Base-by-base conservation (phyloP, 37 sponge, comb jelly and placozoan species). In the Oscarella lobularis region DNA sequence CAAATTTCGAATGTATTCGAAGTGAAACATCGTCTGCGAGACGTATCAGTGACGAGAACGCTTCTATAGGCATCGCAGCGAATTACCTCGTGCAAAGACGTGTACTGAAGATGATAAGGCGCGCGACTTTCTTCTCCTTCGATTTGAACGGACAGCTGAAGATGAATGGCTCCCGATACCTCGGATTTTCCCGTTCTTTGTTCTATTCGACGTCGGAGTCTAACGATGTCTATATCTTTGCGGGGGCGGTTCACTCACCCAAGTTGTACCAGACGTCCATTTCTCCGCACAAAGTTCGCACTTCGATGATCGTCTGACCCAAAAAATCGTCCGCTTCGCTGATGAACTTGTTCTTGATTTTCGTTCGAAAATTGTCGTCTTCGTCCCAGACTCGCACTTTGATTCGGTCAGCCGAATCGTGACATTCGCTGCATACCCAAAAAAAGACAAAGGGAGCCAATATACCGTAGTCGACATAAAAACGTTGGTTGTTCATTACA, bases 351-450 rank as follows among this genome's bases (percentile, higher is more conserved):
- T 20, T 20, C 14, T 9, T 20, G 9, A 48, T 48, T 48, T 48
- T 48, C 14, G 60, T 27, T 48, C 14, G 14, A 20, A 48, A 20
- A 20, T 48, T 20, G 60, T 48, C 14, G 60, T 48, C 60, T 48
- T 48, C 60, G 60, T 48, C 60, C 60, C 60, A 48, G 20, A 48
- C 60, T 48, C 60, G 60, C 9, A 48, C 60, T 20, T 48, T 48
- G 14, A 48, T 20, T 9, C 60, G 60, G 20, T 48, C 60, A 48
- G 9, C 9, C 9, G 60, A 48, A 20, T 48, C 60, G 20, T 20
- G 60, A 48, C 14, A 48, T 48, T 48, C 60, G 20, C 60, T 48
- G 20, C 14, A 48, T 27, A n/a, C n/a, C n/a, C n/a, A n/a, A n/a
- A n/a, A n/a, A n/a, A n/a, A n/a, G n/a, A n/a, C n/a, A n/a, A n/a